These are phyloP conservation scores for Pachypanchax playfairii DNA, from an alignment of 2,113 vertebrate species.

Conservation along the genomic window DNA sequence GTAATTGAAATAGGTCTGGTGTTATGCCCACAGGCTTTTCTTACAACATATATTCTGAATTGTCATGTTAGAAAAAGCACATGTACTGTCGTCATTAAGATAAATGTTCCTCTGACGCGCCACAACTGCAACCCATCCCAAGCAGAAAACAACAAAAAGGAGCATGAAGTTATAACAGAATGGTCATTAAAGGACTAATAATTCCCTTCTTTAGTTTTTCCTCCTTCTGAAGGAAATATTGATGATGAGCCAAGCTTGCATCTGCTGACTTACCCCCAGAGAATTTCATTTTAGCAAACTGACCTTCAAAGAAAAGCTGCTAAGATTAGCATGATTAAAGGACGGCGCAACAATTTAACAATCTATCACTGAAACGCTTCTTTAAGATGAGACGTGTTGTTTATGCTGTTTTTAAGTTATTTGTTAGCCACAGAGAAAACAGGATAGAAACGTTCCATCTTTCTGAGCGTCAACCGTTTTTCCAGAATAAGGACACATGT, in stretches of 20 bases:
- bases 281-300: conserved; percentile 30
- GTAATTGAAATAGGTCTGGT: conserved; percentile 18
- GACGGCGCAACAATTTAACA: conserved; percentile 8
- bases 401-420: not conserved
- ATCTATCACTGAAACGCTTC: not conserved
- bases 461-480: not conserved
- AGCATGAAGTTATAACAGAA: conserved; percentile 16
- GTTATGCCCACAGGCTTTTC: conserved; percentile 13
- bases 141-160: conserved; percentile 5
- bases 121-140: not conserved
- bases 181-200: conserved; percentile 23
- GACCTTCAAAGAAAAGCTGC: conserved; percentile 51
- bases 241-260: conserved; percentile 32
- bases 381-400: no score
- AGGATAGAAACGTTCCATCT: not conserved
- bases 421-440: not conserved
- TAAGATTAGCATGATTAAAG: conserved; percentile 26
- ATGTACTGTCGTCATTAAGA: conserved; percentile 14
- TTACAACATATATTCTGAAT: conserved; percentile 6
- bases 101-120: conserved; percentile 1
- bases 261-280: conserved; percentile 19
- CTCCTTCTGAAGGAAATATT: conserved; percentile 9
- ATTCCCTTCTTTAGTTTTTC: conserved; percentile 16
- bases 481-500: not conserved
- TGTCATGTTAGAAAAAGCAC: not conserved